These are phyloP conservation scores for Dynastes tityus DNA, from an alignment of 2,888 invertebrate species.

Conservation along the genomic window DNA sequence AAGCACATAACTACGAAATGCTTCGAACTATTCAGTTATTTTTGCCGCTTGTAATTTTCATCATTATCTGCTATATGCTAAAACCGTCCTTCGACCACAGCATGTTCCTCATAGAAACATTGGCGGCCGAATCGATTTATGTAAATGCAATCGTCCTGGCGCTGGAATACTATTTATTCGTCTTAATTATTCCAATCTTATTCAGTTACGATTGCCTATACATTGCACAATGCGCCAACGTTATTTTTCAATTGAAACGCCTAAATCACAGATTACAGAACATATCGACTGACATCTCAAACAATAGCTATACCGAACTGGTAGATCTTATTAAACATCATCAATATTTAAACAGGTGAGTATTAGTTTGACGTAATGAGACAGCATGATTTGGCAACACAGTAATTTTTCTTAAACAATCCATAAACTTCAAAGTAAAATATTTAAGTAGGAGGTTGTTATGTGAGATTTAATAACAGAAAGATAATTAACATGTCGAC, in stretches of 20 bases:
- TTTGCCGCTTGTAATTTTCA: neutral
- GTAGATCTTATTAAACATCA: constrained; percentile 7
- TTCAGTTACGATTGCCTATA: constrained; percentile 16
- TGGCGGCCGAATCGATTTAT: neutral
- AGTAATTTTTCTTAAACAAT: no score
- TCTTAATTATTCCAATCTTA: neutral
- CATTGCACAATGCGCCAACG: constrained; percentile 6
- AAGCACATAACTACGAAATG: neutral
- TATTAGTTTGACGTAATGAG: neutral
- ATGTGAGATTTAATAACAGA: no score
- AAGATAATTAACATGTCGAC: no score
- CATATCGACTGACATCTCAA: neutral
- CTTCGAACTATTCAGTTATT: neutral
- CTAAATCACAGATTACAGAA: neutral
- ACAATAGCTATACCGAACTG: neutral
- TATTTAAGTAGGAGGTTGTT: no score
- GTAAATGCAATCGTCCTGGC: neutral
- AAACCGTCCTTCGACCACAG: neutral
- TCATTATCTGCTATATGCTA: neutral
- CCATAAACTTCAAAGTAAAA: no score
- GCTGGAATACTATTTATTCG: constrained; percentile 3
- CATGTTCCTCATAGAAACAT: constrained; percentile 8
- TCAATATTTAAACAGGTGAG: constrained; percentile 11
- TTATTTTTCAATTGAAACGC: constrained; percentile 6
- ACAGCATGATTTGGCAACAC: no score